phyloP scores from a whole-genome alignment of 1,140 invertebrate species.

The Neodiprion fabricii region DNA sequence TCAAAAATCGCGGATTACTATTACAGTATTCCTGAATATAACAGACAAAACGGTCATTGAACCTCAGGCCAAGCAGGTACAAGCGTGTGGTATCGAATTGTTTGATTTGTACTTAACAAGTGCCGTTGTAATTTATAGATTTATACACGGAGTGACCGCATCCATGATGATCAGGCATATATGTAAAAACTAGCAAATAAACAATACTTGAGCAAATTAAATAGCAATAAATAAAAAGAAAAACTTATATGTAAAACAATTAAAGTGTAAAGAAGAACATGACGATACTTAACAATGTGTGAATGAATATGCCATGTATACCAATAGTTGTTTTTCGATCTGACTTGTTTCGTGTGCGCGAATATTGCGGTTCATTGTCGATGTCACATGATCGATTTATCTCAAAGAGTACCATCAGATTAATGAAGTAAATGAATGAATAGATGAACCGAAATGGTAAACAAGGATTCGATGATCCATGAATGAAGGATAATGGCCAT shows the following conservation, averaged over 20 bases:
- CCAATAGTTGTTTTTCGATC: neutral
- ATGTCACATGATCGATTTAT: constrained; percentile 5
- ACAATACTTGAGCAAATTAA: constrained; percentile 43
- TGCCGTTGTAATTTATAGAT: constrained; percentile 1
- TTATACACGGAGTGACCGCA: neutral
- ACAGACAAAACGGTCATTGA: constrained; percentile 36
- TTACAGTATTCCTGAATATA: constrained; percentile 23
- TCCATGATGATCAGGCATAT: neutral
- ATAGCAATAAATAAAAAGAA: constrained; percentile 21
- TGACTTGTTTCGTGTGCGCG: neutral
- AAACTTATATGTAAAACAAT: constrained; percentile 1
- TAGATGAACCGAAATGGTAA: neutral
- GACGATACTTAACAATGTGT: no score
- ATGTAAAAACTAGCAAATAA: constrained; percentile 27
- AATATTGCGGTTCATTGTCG: neutral
- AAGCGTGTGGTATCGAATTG: constrained; percentile 47
- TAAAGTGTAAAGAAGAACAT: neutral
- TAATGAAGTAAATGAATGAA: neutral
- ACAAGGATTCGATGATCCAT: neutral
- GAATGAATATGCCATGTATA: no score
- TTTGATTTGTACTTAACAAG: neutral
- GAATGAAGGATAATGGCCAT: neutral
- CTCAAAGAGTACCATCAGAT: neutral
- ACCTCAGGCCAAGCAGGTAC: constrained; percentile 48
- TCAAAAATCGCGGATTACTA: neutral